phyloP scores from a whole-genome alignment of 2,888 invertebrate species.

The Caenorhabditis sinica region DNA sequence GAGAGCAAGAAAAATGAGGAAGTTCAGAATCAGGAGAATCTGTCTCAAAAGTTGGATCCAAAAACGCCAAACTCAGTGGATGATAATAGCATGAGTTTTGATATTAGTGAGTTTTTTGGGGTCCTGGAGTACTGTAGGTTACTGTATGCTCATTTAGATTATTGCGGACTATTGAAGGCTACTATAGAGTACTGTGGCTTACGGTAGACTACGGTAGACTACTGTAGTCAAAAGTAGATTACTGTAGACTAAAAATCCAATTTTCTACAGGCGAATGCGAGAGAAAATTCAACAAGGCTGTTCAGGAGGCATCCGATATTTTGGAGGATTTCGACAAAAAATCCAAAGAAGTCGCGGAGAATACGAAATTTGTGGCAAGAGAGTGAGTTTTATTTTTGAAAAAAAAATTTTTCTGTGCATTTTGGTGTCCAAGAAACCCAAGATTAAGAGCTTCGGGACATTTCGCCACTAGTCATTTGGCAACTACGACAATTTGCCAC shows the following conservation, averaged over 20 bases:
- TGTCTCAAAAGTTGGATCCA: constrained; percentile 15
- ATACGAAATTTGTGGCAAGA: constrained; percentile 47
- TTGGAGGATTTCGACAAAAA: constrained; percentile 63
- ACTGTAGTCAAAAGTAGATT: too few relatives aligned
- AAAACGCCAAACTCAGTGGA: constrained; percentile 45
- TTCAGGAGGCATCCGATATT: constrained; percentile 49
- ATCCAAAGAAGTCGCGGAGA: constrained; percentile 54
- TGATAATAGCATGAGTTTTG: constrained; percentile 63
- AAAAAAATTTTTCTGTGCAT: too few relatives aligned
- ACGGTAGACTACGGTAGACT: not conserved
- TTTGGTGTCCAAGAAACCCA: too few relatives aligned
- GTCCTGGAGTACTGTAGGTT: not conserved
- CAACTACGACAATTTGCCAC: too few relatives aligned
- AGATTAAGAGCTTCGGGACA: too few relatives aligned
- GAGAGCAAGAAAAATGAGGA: not conserved
- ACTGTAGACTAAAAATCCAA: not conserved
- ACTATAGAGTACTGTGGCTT: not conserved
- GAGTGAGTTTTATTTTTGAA: constrained; percentile 35
- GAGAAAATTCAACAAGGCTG: constrained; percentile 54
- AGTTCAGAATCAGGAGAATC: not conserved
- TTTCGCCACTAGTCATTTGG: too few relatives aligned
- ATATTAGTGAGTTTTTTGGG: constrained; percentile 57
- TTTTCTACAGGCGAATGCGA: constrained; percentile 62
- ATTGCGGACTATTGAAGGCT: too few relatives aligned
- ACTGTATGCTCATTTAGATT: not conserved